phyloP scores from a whole-genome alignment of 2,888 invertebrate species.

The Brachylomia viminalis region DNA sequence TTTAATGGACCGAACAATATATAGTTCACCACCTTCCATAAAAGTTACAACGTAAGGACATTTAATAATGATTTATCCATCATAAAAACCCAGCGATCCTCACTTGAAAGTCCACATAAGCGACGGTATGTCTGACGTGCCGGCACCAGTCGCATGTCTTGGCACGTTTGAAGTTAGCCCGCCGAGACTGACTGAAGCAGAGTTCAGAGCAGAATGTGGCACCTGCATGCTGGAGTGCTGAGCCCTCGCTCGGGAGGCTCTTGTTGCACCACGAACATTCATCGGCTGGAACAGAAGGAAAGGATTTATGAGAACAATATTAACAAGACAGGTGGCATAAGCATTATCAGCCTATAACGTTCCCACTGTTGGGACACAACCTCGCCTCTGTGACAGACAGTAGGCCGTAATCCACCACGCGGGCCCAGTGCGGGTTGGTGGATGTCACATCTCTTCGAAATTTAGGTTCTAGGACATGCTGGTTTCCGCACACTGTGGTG shows the following conservation, averaged over 20 bases:
- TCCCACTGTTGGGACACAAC: background rate
- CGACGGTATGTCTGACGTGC: conserved; percentile 96
- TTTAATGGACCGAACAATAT: background rate
- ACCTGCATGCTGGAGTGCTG: conserved; percentile 87
- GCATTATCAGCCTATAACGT: background rate
- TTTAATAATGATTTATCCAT: too few species aligned
- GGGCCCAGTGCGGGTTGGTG: background rate
- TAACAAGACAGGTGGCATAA: background rate
- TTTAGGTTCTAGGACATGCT: background rate
- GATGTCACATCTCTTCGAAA: too few species aligned
- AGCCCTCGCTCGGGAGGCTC: conserved; percentile 89
- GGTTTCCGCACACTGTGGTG: background rate
- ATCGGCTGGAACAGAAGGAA: conserved; percentile 79
- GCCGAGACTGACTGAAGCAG: conserved; percentile 96
- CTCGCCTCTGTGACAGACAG: background rate
- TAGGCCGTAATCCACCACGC: background rate
- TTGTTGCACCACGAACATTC: conserved; percentile 95
- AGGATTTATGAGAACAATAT: conserved; percentile 3
- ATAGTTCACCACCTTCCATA: background rate
- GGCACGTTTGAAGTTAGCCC: conserved; percentile 97
- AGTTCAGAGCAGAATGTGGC: conserved; percentile 95
- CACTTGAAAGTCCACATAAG: conserved; percentile 97
- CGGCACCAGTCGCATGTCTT: conserved; percentile 98
- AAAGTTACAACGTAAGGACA: background rate
- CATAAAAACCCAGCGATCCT: conserved; percentile 12